Base-by-base conservation (phyloP, 2,888 invertebrate genomes). In the Leptinotarsa juncta region DNA sequence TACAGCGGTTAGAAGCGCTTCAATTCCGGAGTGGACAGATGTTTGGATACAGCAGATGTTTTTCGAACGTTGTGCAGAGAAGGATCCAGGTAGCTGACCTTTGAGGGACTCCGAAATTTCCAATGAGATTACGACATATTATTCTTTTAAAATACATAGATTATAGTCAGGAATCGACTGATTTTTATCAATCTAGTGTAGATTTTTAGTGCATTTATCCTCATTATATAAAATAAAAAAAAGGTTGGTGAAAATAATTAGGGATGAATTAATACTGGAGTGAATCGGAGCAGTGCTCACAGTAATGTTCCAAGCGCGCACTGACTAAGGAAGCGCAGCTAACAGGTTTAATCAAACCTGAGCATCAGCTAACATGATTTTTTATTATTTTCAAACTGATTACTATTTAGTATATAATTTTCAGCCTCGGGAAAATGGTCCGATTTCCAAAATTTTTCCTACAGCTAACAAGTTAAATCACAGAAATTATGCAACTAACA, bases 341-440 rank as follows among this genome's bases (percentile, higher is more conserved):
- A 65, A 65, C 23, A 23, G 65, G 65, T 26, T 65, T 65, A 65
- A 23, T 65, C 65, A 18, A 26, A 65, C 23, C 65, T 23, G 65
- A 65, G 65, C 65, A 65, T 23, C 65, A 65, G 20, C 65, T 65
- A 23, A 65, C 65, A 20, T 23, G n/a, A n/a, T n/a, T n/a, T n/a
- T n/a, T n/a, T n/a, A n/a, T n/a, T n/a, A n/a, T n/a, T n/a, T n/a
- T 20, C 65, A 65, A 65, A 65, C 65, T 65, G 65, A 65, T 65
- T 65, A 65, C 65, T 65, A 65, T 65, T 65, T 32, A 65, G 23
- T 65, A 65, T 65, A 65, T 50, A 65, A 65, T 65, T 65, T 65
- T 65, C 65, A 65, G 18, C 23, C 10, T 65, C 65, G 65, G 65
- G 32, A 23, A 65, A 20, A 65, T 65, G 65, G 65, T 65, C 65